Conservation (phyloP, 2,888 invertebrate genomes). For the Synergus itoensis region DNA sequence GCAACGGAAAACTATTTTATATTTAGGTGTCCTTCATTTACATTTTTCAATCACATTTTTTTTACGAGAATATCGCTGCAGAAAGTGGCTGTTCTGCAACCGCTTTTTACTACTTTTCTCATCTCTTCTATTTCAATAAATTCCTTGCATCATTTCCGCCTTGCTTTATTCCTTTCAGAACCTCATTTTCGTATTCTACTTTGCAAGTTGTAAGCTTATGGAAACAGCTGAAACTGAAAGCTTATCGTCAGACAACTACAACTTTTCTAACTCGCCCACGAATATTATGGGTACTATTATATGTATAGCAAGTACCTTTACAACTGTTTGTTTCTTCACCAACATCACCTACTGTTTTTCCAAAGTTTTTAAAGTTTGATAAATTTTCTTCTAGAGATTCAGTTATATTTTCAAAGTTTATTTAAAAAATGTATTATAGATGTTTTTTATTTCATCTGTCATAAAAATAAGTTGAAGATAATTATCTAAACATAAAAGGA, state of each 20-base stretch:
- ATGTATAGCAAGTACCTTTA: too few relatives aligned
- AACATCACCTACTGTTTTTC: too few relatives aligned
- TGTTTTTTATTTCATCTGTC: too few relatives aligned
- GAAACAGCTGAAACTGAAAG: conserved; percentile 60
- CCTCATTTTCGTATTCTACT: conserved; percentile 53
- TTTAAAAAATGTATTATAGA: too few relatives aligned
- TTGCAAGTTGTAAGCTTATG: conserved; percentile 63
- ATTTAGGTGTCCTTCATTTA: neutral
- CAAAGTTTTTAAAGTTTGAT: too few relatives aligned
- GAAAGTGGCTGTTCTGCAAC: conserved; percentile 45
- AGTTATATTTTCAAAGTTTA: too few relatives aligned
- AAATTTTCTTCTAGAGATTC: too few relatives aligned
- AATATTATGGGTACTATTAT: conserved; percentile 2
- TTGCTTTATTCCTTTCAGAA: conserved; percentile 50
- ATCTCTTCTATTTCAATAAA: conserved; percentile 45
- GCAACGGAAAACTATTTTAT: neutral
- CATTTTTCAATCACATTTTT: too few relatives aligned
- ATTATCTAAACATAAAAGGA: too few relatives aligned
- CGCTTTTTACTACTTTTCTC: conserved; percentile 55
- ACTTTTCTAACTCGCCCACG: conserved; percentile 13
- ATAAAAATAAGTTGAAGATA: too few relatives aligned
- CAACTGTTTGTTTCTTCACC: too few relatives aligned
- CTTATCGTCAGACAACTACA: conserved; percentile 47
- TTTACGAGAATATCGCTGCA: too few relatives aligned
- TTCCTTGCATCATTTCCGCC: conserved; percentile 46